Evolutionary conservation across 1,140 invertebrate species (phyloP).

Genomic region (Heliconius eleuchia): DNA sequence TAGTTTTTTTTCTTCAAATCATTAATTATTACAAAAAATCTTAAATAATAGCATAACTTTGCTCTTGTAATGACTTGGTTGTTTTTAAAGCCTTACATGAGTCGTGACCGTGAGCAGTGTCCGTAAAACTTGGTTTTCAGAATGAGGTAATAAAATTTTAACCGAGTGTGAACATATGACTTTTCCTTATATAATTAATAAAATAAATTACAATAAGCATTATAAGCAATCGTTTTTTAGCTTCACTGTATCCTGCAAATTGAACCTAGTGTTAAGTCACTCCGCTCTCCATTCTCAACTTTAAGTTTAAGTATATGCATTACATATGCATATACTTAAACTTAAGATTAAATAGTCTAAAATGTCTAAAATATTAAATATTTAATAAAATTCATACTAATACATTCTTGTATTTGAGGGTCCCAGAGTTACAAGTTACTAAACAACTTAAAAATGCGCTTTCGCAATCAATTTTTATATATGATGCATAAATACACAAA

Average conservation of each 20-base stretch:
- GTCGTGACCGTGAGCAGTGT: slow-evolving; percentile 19
- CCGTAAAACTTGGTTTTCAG: slow-evolving; percentile 17
- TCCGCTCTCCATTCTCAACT: too few relatives aligned
- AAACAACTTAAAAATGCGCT: neutral
- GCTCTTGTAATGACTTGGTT: neutral
- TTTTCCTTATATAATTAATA: neutral
- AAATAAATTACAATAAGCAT: neutral
- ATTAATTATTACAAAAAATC: neutral
- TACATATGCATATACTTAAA: neutral
- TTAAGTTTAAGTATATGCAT: neutral
- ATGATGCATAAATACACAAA: neutral
- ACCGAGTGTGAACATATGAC: neutral
- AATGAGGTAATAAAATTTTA: slow-evolving; percentile 1
- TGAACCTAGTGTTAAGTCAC: too few relatives aligned
- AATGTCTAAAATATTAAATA: too few relatives aligned
- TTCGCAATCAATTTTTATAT: neutral
- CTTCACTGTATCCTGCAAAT: too few relatives aligned
- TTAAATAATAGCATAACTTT: neutral
- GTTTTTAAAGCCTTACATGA: neutral
- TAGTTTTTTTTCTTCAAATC: too few relatives aligned
- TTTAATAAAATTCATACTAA: neutral
- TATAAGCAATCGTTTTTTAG: too few relatives aligned
- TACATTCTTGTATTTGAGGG: neutral
- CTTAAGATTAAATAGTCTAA: too few relatives aligned
- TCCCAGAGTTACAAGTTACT: neutral